Percentiles rank a stretch among this genome's conserved stretches.
phyloP scores from a whole-genome alignment of 2,888 invertebrate species.

The Synanthedon andrenaeformis region DNA sequence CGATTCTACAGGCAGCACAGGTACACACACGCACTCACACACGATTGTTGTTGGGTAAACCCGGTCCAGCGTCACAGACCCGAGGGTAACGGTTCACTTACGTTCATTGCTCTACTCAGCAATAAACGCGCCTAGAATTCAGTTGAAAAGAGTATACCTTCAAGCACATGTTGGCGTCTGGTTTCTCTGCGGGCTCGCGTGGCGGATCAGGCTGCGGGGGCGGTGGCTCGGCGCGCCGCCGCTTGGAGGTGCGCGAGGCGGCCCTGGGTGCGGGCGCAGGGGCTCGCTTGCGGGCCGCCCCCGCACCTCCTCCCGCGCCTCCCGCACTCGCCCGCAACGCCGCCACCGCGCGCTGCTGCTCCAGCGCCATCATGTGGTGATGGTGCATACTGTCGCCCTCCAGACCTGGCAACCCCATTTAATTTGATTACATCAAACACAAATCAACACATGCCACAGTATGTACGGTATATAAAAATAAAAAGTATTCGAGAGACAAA shows the following conservation, averaged over 20 bases:
- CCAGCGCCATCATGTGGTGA: slow-evolving; percentile 70
- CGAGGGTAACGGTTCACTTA: too few species aligned
- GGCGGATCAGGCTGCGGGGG: slow-evolving; percentile 69
- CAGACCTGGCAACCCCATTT: slow-evolving; percentile 27
- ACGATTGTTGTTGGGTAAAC: too few species aligned
- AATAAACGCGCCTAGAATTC: too few species aligned
- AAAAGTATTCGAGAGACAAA: too few species aligned
- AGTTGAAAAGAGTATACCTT: slow-evolving; percentile 56
- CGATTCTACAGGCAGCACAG: too few species aligned
- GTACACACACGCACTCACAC: too few species aligned
- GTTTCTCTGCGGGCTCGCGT: slow-evolving; percentile 80
- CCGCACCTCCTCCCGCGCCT: slow-evolving; percentile 9
- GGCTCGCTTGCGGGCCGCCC: slow-evolving; percentile 39
- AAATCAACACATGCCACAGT: neutral
- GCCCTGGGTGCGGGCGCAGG: slow-evolving; percentile 27
- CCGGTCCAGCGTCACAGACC: too few species aligned
- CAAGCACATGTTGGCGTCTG: slow-evolving; percentile 87
- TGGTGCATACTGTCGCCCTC: slow-evolving; percentile 70
- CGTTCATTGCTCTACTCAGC: too few species aligned
- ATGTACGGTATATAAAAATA: too few species aligned
- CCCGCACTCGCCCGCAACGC: slow-evolving; percentile 32
- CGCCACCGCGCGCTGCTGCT: slow-evolving; percentile 67
- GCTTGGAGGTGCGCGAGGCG: slow-evolving; percentile 10
- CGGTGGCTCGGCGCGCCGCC: slow-evolving; percentile 40
- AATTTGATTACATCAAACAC: neutral